phyloP scores from a whole-genome alignment of 2,113 vertebrate genomes.

The Psophia crepitans region DNA sequence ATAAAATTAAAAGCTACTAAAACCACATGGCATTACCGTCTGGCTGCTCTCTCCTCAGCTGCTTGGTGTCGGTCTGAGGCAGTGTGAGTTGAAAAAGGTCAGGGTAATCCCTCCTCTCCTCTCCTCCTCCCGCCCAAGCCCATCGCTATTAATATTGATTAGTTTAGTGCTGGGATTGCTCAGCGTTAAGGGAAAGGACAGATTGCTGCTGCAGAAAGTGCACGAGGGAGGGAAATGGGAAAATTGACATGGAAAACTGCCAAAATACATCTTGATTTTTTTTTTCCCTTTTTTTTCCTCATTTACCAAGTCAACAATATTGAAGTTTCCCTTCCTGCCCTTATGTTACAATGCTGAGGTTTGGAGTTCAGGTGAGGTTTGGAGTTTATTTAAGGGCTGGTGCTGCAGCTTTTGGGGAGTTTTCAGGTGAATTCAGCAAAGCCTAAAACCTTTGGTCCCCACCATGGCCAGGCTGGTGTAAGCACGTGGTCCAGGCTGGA shows the following conservation, averaged over 20 bases:
- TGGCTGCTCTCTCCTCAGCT: constrained; percentile 66
- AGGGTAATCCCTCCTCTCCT: constrained; percentile 63
- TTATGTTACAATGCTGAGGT: not conserved
- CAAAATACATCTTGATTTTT: not conserved
- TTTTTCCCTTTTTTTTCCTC: not conserved
- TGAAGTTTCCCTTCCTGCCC: not conserved
- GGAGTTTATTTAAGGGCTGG: not conserved
- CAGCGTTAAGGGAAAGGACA: constrained; percentile 29
- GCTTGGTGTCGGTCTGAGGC: constrained; percentile 65
- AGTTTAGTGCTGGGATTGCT: constrained; percentile 50
- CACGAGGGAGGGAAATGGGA: not conserved
- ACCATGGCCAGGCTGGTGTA: not conserved
- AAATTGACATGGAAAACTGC: not conserved
- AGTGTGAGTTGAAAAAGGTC: constrained; percentile 63
- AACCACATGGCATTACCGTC: constrained; percentile 67
- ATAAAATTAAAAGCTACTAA: constrained; percentile 22
- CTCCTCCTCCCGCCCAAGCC: constrained; percentile 21
- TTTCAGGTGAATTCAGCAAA: not conserved
- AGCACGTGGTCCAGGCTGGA: not conserved
- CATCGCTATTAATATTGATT: constrained; percentile 71
- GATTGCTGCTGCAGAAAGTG: constrained; percentile 26
- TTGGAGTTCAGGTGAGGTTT: not conserved
- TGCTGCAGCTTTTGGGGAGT: not conserved
- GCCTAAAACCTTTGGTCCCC: fast-evolving
- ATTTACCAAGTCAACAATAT: not conserved